Percentiles rank a stretch among this genome's conserved stretches.
These are phyloP conservation scores for Callyntrura guangdongensis DNA, from an alignment of 2,888 invertebrate genomes.

Conservation along the genomic window DNA sequence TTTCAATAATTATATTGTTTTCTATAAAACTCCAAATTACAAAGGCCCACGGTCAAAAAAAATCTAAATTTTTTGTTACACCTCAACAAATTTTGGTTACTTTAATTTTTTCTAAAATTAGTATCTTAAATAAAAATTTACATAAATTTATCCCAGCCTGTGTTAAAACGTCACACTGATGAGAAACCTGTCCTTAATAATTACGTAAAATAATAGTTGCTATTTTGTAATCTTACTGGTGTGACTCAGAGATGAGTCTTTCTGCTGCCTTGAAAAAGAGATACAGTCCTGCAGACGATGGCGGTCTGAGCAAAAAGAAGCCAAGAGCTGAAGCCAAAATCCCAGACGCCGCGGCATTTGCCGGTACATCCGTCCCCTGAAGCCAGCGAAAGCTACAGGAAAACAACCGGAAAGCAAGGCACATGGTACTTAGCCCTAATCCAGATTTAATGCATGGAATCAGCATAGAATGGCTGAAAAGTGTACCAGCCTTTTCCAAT, in stretches of 20 bases:
- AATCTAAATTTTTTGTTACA: too few species aligned
- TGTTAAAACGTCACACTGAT: too few species aligned
- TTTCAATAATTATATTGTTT: too few species aligned
- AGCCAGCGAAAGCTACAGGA: conserved; percentile 84
- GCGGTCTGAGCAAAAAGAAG: conserved; percentile 82
- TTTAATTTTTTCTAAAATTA: too few species aligned
- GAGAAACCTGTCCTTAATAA: too few species aligned
- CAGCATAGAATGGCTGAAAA: conserved; percentile 73
- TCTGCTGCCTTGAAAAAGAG: conserved; percentile 84
- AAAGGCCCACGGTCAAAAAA: too few species aligned
- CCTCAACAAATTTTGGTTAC: too few species aligned
- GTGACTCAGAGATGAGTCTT: conserved; percentile 82
- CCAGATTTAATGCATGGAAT: conserved; percentile 82
- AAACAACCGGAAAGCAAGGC: conserved; percentile 82
- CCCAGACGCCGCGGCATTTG: conserved; percentile 82
- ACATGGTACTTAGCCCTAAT: conserved; percentile 83
- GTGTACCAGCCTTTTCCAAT: conserved; percentile 71
- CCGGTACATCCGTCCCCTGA: conserved; percentile 83
- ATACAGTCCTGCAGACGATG: conserved; percentile 82
- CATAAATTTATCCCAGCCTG: too few species aligned
- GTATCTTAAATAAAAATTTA: too few species aligned
- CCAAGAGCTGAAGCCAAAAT: conserved; percentile 83
- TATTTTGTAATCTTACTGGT: conserved; percentile 83
- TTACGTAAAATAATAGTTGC: too few species aligned
- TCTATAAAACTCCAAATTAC: too few species aligned